Evolutionary conservation across 2,888 invertebrate genomes (phyloP), one percentile per base, ranked within the genome.

Genomic region (Scaptomyza tumidula): DNA sequence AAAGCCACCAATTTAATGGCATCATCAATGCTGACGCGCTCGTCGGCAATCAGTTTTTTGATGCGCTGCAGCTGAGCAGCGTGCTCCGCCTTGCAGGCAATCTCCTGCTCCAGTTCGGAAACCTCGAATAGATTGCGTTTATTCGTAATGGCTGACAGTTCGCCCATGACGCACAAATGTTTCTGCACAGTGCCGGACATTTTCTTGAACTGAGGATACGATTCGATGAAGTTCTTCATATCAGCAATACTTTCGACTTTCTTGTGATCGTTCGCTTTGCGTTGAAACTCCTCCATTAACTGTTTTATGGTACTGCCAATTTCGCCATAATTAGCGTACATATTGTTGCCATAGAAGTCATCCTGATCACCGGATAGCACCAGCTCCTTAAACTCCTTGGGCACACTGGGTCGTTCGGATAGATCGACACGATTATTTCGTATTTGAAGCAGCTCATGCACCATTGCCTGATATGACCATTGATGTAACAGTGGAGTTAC

Each of bases 401-500:
- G 95, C 70, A 98, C 95, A 46, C 96, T 97, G 13, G 97, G 95
- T 29, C 97, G 94, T 75, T 95, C 94, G 0, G 97, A 96, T 70
- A 99, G 94, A 91, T 96, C 97, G 29, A 99, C 98, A 63, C 99
- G 95, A 93, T 98, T 98, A 92, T 98, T 98, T 88, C 95, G 95
- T 75, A 99, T 98, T 0, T 96, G 96, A 44, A 99, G 92, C 56
- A 99, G 92, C 92, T 99, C 99, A 92, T 99, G 99, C 10, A 99
- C 98, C 99, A 99, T 99, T 2, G 99, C 99, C 92, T 99, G 99
- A 93, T 99, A 99, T 0, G 99, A 99, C 99, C 99, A 99, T 94
- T 97, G 97, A 92, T 97, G 98, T 33, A 99, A 93, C 59, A 99
- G 92, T 0, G 99, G 99, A 0, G 99, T 99, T 7, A 99, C 96